Evolutionary conservation across 2,888 invertebrate species (phyloP).

Genomic region (Amaurobius ferox): DNA sequence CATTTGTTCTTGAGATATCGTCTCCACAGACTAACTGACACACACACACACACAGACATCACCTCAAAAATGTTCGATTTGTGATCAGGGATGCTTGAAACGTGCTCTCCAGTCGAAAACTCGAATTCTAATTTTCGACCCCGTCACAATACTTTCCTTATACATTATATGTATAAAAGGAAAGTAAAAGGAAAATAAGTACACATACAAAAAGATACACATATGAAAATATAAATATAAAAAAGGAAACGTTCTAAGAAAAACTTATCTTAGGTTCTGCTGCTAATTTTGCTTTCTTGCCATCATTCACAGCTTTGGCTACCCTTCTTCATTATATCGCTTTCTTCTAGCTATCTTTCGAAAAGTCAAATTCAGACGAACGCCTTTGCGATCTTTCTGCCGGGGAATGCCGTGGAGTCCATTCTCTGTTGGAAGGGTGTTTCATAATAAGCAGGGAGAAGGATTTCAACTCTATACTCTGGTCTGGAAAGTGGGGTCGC

Average conservation of each 20-base stretch:
- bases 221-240: too few species aligned
- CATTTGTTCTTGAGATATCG: too few species aligned
- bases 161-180: not conserved
- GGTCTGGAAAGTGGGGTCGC: not conserved
- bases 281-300: too few species aligned
- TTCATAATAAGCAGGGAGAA: not conserved
- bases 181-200: not conserved
- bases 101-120: not conserved
- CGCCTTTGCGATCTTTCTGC: not conserved
- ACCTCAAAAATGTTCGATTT: too few species aligned
- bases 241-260: too few species aligned
- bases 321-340: too few species aligned
- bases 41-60: too few species aligned
- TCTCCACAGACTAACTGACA: too few species aligned
- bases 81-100: not conserved
- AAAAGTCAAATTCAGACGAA: too few species aligned
- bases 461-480: not conserved
- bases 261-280: too few species aligned
- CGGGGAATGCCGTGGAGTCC: not conserved
- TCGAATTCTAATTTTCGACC: not conserved
- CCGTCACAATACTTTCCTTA: not conserved
- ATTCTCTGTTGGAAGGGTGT: not conserved
- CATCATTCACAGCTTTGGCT: too few species aligned
- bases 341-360: too few species aligned
- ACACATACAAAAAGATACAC: not conserved